These are phyloP conservation scores for Bathynomus jamesi DNA, from an alignment of 1,140 invertebrate genomes.

Conservation along the genomic window DNA sequence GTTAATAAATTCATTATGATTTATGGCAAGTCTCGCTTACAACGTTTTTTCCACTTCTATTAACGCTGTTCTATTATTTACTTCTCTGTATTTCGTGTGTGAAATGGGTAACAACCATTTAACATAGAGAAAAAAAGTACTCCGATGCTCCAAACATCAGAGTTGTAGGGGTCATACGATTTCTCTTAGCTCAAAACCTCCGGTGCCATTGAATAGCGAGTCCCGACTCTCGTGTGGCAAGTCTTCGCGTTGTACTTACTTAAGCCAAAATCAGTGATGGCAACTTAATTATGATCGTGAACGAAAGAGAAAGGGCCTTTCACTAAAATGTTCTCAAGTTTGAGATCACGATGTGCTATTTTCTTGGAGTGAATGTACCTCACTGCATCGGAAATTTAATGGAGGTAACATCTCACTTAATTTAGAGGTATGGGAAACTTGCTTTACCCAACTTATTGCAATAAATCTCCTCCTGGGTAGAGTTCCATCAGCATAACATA, in stretches of 20 bases:
- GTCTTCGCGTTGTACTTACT: not conserved
- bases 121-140: slow-evolving; percentile 7
- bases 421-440: not conserved
- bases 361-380: slow-evolving; percentile 9
- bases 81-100: not conserved
- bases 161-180: slow-evolving; percentile 12
- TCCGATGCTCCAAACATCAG: slow-evolving; percentile 13
- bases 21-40: not conserved
- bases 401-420: not conserved
- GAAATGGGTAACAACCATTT: slow-evolving; percentile 9
- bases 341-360: slow-evolving; percentile 12
- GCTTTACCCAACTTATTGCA: not conserved
- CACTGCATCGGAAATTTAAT: not conserved
- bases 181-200: not conserved
- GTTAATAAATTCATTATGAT: not conserved
- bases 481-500: slow-evolving; percentile 10
- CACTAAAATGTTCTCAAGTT: slow-evolving; percentile 11
- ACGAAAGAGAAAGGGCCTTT: slow-evolving; percentile 2
- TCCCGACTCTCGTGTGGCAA: slow-evolving; percentile 3
- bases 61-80: slow-evolving; percentile 8
- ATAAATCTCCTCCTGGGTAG: slow-evolving; percentile 6
- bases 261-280: slow-evolving; percentile 10
- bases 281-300: slow-evolving; percentile 4
- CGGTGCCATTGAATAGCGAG: slow-evolving; percentile 14
- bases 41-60: slow-evolving; percentile 1